Base-by-base conservation (phyloP, 2,797 vertebrate species). In the Buphagus erythrorhynchus region DNA sequence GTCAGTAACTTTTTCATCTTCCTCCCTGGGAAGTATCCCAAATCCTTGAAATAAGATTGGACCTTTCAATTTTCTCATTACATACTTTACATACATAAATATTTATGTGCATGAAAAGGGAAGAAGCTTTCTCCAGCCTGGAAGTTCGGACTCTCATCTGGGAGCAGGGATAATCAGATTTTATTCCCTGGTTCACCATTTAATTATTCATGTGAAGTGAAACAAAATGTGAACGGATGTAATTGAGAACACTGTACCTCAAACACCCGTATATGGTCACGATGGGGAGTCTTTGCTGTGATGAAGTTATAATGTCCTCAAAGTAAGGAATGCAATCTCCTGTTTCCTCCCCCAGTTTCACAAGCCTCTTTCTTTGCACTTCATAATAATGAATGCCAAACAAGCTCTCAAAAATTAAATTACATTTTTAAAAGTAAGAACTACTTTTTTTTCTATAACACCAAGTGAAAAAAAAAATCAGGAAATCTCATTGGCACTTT, bases 101-200 rank as follows among this genome's bases (percentile, higher is more conserved):
- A 69, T 65, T 58, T 66, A 11, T 51, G 9, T 25, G 11, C 24
- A 42, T 58, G 38, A 38, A 79, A 76, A 90, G 5, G 10, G 25
- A 75, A 63, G 26, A 67, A 28, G 4, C 24, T 38, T 79, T 88
- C 54, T 86, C 43, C n/a, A 86, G 3, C 20, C 13, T 62, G 67
- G 20, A 66, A 10, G 4, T 57, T 52, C 0, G 0, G 42, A 58
- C 18, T 85, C 10, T 46, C 36, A 22, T 29, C 7, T 66, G 24
- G 51, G 45, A 83, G 20, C 9, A 61, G 3, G 22, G 9, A 68
- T 43, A 93, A 43, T 67, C n/a, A 68, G 31, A 72, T 77, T 82
- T 86, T 58, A 54, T 62, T 76, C 43, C 26, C 9, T 49, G 6
- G 33, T 79, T 8, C 14, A 51, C 15, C 21, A 22, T 61, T 79